phyloP scores from a whole-genome alignment of 2,888 invertebrate species.

The Drosophila monieri region DNA sequence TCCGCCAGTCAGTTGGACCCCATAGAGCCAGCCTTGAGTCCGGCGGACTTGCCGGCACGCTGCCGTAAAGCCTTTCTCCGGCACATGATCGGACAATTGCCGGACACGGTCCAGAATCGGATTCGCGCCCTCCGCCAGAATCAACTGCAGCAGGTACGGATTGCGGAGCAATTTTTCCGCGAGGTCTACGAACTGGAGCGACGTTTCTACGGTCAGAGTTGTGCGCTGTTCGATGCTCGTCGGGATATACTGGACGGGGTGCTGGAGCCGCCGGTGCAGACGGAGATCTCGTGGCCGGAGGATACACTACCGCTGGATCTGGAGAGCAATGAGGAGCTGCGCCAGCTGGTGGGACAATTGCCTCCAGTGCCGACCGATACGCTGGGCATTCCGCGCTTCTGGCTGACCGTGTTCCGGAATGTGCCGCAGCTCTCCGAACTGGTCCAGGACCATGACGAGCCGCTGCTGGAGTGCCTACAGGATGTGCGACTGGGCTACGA shows the following conservation, averaged over 20 bases:
- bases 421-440: constrained; percentile 61
- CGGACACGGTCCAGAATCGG: constrained; percentile 16
- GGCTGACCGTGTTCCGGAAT: constrained; percentile 69
- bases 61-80: constrained; percentile 22
- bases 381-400: constrained; percentile 60
- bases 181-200: constrained; percentile 49
- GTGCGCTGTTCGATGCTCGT: constrained; percentile 53
- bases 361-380: constrained; percentile 40
- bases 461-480: constrained; percentile 52
- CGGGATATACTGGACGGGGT: constrained; percentile 54
- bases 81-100: constrained; percentile 23
- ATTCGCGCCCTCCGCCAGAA: constrained; percentile 18
- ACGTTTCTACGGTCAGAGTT: constrained; percentile 56
- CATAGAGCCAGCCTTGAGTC: constrained; percentile 11
- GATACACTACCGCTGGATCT: constrained; percentile 51
- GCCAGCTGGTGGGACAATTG: constrained; percentile 38
- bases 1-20: not conserved
- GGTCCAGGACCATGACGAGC: constrained; percentile 66
- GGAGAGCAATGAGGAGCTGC: constrained; percentile 54
- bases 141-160: constrained; percentile 43
- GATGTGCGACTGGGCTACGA: constrained; percentile 62
- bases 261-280: constrained; percentile 47
- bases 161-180: constrained; percentile 60
- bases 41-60: constrained; percentile 18
- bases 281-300: constrained; percentile 50